Percentiles rank a stretch among this genome's conserved stretches.
Evolutionary conservation across 2,113 vertebrate genomes (phyloP).

Genomic region (Antennarius striatus): DNA sequence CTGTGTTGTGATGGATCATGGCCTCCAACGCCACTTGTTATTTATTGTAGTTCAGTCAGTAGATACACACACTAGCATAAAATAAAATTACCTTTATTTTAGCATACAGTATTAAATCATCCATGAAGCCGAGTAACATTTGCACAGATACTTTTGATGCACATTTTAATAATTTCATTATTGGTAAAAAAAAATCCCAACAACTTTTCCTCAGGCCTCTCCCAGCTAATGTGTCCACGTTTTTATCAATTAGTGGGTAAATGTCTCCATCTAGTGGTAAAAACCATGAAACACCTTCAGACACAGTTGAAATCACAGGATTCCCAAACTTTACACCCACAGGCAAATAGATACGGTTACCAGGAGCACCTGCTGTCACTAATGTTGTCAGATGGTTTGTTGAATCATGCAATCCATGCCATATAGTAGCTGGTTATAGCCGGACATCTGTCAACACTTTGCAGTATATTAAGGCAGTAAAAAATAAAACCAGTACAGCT

Average conservation of each 20-base stretch:
- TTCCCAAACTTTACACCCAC: not conserved
- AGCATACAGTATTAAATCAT: not conserved
- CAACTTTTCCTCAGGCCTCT: not conserved
- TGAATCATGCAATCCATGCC: constrained; percentile 76
- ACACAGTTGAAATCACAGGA: not conserved
- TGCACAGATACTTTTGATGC: not conserved
- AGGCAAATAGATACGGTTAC: not conserved
- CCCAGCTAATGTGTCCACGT: not conserved
- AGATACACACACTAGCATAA: too few species aligned
- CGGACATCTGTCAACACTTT: constrained; percentile 62
- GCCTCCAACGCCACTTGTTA: too few species aligned
- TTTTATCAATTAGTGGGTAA: constrained; percentile 27
- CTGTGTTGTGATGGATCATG: too few species aligned
- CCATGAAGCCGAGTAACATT: not conserved
- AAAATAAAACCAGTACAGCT: constrained; percentile 61
- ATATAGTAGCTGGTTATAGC: constrained; percentile 68
- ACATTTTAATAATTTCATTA: not conserved
- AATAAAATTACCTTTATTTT: too few species aligned
- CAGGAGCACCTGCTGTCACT: not conserved
- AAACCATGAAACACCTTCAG: not conserved
- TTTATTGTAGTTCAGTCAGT: too few species aligned
- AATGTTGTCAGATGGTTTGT: constrained; percentile 65
- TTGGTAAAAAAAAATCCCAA: not conserved
- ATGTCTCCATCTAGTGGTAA: constrained; percentile 64
- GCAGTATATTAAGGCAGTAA: constrained; percentile 73